phyloP scores from a whole-genome alignment of 2,113 vertebrate species.

The Petrocephalus zakoni region DNA sequence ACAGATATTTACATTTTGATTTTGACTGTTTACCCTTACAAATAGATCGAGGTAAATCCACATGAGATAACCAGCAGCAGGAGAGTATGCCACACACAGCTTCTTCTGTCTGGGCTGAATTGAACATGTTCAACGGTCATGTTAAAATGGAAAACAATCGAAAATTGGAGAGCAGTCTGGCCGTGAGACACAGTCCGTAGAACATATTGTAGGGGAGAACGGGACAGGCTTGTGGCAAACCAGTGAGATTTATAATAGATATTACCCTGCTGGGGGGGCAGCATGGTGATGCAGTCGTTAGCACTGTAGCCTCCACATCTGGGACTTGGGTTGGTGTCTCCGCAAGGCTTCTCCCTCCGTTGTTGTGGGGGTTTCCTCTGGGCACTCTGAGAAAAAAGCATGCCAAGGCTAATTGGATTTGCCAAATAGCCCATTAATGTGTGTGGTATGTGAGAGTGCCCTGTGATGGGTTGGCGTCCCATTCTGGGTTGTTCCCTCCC shows the following conservation, averaged over 20 bases:
- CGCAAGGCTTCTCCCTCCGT: no score
- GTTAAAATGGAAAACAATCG: not conserved
- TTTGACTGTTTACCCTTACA: not conserved
- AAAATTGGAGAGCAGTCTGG: not conserved
- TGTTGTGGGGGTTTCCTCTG: no score
- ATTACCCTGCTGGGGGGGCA: not conserved
- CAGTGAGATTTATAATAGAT: not conserved
- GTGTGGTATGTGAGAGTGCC: no score
- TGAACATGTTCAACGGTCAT: constrained; percentile 9
- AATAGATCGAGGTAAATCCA: not conserved
- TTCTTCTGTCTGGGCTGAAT: constrained; percentile 80
- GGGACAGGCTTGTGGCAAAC: not conserved
- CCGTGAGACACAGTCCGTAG: not conserved
- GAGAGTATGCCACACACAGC: constrained; percentile 72
- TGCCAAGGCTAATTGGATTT: no score
- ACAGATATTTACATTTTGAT: not conserved
- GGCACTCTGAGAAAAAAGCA: no score
- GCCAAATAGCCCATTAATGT: no score
- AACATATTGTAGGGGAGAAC: not conserved
- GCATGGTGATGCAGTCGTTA: no score
- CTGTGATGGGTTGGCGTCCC: no score
- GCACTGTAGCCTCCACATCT: no score
- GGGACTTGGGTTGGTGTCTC: no score
- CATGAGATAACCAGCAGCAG: constrained; percentile 91
- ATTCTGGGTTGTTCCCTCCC: no score